Conservation (phyloP, 2,113 vertebrate genomes). For the Cavia porcellus region DNA sequence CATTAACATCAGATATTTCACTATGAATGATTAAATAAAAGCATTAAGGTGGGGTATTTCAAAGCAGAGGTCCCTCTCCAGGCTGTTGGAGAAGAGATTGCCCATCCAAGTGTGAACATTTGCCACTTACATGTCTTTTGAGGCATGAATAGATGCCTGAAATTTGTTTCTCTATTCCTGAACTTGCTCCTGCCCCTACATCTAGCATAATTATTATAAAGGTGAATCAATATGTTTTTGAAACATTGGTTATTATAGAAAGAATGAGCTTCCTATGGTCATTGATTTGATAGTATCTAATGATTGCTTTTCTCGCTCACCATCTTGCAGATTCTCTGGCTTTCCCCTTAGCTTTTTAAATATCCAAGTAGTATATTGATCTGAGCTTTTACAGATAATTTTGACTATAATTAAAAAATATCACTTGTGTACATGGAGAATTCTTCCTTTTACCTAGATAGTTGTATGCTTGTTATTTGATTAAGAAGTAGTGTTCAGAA, state of each 20-base stretch:
- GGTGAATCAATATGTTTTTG: constrained; percentile 86
- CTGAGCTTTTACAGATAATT: constrained; percentile 76
- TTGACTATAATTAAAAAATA: constrained; percentile 84
- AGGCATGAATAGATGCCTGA: constrained; percentile 41
- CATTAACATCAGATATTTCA: constrained; percentile 80
- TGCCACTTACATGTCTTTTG: constrained; percentile 28
- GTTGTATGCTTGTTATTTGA: constrained; percentile 66
- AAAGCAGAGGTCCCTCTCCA: constrained; percentile 56
- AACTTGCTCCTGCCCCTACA: constrained; percentile 39
- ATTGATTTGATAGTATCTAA: constrained; percentile 85
- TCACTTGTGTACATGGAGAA: constrained; percentile 73
- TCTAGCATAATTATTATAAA: constrained; percentile 83
- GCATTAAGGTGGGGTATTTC: background rate
- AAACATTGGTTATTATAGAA: constrained; percentile 80
- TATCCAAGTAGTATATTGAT: constrained; percentile 80
- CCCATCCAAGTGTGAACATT: constrained; percentile 55
- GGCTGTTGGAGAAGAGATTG: constrained; percentile 58
- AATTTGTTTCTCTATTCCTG: constrained; percentile 63
- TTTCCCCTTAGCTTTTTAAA: constrained; percentile 71
- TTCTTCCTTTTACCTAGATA: constrained; percentile 72
- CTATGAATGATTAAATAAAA: constrained; percentile 79
- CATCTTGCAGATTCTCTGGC: constrained; percentile 75
- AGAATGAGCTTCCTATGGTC: constrained; percentile 79
- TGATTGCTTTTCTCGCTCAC: constrained; percentile 81
- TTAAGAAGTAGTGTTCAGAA: constrained; percentile 68